Evolutionary conservation across 2,797 vertebrate species (phyloP).

Genomic region (Labeo calbasu): DNA sequence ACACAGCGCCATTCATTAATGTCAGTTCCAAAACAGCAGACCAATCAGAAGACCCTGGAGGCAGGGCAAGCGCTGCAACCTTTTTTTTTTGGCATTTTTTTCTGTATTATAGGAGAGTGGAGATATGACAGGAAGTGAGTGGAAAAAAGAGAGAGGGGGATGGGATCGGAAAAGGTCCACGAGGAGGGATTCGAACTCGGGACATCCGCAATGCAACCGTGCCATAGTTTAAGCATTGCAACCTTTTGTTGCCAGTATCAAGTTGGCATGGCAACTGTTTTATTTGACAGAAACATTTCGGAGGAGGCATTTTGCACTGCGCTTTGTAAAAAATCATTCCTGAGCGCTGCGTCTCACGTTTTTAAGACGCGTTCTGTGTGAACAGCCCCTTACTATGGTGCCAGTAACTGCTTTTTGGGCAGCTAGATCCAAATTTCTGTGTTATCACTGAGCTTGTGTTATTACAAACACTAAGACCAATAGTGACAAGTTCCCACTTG

Average conservation of each 20-base stretch:
- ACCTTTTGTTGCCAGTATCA: neutral
- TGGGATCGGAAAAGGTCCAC: neutral
- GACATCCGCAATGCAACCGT: neutral
- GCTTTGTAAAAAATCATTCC: too few species aligned
- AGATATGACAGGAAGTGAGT: neutral
- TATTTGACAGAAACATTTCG: neutral
- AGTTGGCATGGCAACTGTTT: neutral
- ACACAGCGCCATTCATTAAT: too few species aligned
- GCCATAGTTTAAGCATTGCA: neutral
- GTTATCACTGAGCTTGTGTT: slow-evolving; percentile 32
- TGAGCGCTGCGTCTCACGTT: neutral
- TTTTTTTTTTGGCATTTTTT: neutral
- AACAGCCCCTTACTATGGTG: slow-evolving; percentile 16
- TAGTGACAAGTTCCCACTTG: neutral
- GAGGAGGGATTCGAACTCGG: neutral
- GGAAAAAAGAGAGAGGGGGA: too few species aligned
- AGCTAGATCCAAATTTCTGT: slow-evolving; percentile 23
- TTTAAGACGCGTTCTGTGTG: neutral
- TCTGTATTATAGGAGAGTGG: too few species aligned
- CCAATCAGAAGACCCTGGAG: too few species aligned
- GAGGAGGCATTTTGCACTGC: neutral
- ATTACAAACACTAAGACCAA: neutral
- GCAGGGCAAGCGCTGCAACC: too few species aligned
- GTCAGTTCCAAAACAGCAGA: too few species aligned
- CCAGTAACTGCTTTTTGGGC: slow-evolving; percentile 32